Evolutionary conservation across 1,140 invertebrate genomes (phyloP).

Genomic region (Zaprionus davidi): DNA sequence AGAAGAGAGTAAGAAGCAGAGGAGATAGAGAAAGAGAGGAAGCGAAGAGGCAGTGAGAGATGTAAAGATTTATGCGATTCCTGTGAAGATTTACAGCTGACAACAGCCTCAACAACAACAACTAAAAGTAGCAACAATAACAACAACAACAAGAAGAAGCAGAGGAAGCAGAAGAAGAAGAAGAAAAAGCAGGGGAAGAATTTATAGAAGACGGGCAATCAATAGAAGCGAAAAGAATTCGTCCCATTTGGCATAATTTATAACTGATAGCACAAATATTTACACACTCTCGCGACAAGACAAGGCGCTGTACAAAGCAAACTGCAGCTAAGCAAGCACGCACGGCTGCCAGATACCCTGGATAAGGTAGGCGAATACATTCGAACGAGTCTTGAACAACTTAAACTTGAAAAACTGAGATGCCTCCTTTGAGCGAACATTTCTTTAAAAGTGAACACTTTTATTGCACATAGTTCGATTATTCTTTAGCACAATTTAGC

Average conservation of each 20-base stretch:
- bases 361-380: neutral
- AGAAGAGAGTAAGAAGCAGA: neutral
- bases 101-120: conserved; percentile 30
- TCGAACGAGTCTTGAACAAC: neutral
- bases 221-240: conserved; percentile 18
- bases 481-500: too few relatives aligned
- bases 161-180: neutral
- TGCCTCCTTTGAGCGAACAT: neutral
- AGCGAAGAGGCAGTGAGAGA: neutral
- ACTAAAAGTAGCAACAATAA: conserved; percentile 3
- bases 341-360: neutral
- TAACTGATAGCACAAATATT: conserved; percentile 34
- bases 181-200: conserved; percentile 22
- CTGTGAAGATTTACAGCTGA: conserved; percentile 58
- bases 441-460: too few relatives aligned
- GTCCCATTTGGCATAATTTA: conserved; percentile 29
- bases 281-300: conserved; percentile 7
- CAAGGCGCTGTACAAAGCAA: neutral
- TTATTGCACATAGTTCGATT: too few relatives aligned
- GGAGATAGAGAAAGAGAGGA: neutral
- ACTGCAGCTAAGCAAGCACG: neutral
- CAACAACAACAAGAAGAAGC: conserved; percentile 4
- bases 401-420: neutral
- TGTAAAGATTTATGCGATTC: conserved; percentile 65
- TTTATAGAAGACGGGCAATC: conserved; percentile 8